Evolutionary conservation across 1,140 invertebrate species (phyloP), one percentile per base, ranked within the genome.

Genomic region (Centruroides vittatus): DNA sequence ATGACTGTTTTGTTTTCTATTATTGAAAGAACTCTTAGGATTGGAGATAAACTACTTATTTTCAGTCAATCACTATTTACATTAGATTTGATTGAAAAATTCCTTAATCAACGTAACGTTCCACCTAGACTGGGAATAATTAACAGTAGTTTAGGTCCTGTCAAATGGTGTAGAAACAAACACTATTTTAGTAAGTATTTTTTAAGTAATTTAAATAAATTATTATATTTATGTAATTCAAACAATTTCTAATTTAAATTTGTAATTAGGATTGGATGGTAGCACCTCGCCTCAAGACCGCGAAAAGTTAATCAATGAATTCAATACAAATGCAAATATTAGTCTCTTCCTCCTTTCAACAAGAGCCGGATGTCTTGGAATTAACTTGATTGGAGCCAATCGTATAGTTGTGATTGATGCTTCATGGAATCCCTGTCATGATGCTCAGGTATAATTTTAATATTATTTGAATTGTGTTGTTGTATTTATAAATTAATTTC

Each of bases 341-440:
- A 84, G 87, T 73, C 73, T 98, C 46, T 99, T 98, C 74, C 78
- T 98, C 51, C 90, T 99, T n/a, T 98, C 93, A 2, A 99, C 94
- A 0, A 82, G 92, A 70, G 96, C 95, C 58, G 95, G 95, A 12
- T 97, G 92, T 35, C 76, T 99, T 12, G 96, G 96, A 5, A 97
- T 99, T 55, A 99, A 99, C 79, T 80, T 99, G 34, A 71, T 81
- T 35, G 95, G 94, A 35, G 96, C 96, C 0, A 98, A 97, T 77
- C 78, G 96, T 55, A 95, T 98, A 0, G 86, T 99, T 35, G 93
- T 99, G 46, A 88, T 98, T 69, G 96, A 99, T 77, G 94, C 94
- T 48, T 96, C 91, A 4, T 99, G 95, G 94, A 99, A 99, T 78
- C 96, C 96, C n/a, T 98, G 95, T 71, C 94, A 98, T 73, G 95